Conservation (phyloP, 2,797 vertebrate species). For the Zenarchopterus dispar region DNA sequence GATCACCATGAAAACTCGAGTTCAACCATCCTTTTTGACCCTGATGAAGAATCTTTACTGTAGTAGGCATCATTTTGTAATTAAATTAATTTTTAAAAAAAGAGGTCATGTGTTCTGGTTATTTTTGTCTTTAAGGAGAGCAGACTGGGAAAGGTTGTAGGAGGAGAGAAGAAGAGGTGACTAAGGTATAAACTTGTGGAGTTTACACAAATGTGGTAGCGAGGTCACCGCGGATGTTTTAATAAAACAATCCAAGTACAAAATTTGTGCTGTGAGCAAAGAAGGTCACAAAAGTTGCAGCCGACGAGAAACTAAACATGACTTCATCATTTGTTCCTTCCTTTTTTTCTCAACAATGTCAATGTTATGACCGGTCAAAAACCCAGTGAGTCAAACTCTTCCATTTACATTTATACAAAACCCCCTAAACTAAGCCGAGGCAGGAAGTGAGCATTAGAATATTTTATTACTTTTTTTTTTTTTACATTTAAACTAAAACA, state of each 20-base stretch:
- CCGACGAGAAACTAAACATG: slow-evolving; percentile 7
- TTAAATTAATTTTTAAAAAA: not conserved
- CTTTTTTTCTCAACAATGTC: not conserved
- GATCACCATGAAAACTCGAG: not conserved
- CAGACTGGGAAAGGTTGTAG: not conserved
- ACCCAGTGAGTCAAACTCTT: slow-evolving; percentile 22
- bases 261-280: not conserved
- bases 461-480: no score
- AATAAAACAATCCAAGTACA: not conserved
- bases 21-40: slow-evolving; percentile 4
- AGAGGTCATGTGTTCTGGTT: not conserved
- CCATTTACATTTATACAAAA: slow-evolving; percentile 5
- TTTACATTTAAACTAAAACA: no score
- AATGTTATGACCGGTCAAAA: slow-evolving; percentile 35
- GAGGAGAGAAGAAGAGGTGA: slow-evolving; percentile 2
- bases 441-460: no score
- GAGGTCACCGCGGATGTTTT: not conserved
- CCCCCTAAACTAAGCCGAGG: not conserved
- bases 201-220: slow-evolving; percentile 8
- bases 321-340: slow-evolving; percentile 1
- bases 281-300: not conserved
- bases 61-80: not conserved
- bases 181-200: not conserved
- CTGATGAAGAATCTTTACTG: not conserved
- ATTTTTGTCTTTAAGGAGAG: slow-evolving; percentile 9